Base-by-base conservation (phyloP, 2,797 vertebrate species). In the Tamandua tetradactyla region DNA sequence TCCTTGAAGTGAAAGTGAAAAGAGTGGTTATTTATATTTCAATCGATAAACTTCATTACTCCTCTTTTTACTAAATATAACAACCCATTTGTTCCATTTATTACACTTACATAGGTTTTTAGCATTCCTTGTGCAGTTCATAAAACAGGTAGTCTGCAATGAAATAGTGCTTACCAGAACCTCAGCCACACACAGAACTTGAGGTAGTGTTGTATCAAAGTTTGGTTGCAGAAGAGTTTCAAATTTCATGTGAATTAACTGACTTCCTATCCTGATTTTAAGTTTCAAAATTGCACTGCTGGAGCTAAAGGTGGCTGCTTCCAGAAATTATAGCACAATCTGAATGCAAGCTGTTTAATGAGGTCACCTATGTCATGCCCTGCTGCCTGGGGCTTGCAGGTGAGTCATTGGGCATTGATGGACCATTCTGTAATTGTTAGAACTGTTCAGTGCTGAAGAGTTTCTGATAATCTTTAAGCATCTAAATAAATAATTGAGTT, bases 51-150 rank as follows among this genome's bases (percentile, higher is more conserved):
- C 44, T 9, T 61, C 27, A 94, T 97, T 66, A 85, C 80, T 98
- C 96, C 72, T 82, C 96, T 57, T 23, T 22, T 82, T 96, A 78
- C 89, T 97, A 96, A 95, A 94, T 91, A 90, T 94, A 98, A 91
- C 52, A 96, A 94, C 59, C 86, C 96, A 95, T 97, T 95, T 97
- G 92, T 94, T 97, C 68, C 95, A 96, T 98, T 98, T 98, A 93
- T 89, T 94, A 66, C 35, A 94, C 20, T 68, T 78, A 72, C 18
- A 15, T n/a, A 64, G 32, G 1, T 1, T 64, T 64, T 64, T n/a
- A 13, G 47, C 85, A 40, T 94, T 95, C 96, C 87, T 94, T 95
- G 81, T 94, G 74, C 93, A 71, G 81, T 35, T 96, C 95, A 96
- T 97, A 97, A 98, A 98, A 95, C 71, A 59, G 57, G 85, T 87